phyloP scores from a whole-genome alignment of 1,140 invertebrate species.

The Camponotus pennsylvanicus region DNA sequence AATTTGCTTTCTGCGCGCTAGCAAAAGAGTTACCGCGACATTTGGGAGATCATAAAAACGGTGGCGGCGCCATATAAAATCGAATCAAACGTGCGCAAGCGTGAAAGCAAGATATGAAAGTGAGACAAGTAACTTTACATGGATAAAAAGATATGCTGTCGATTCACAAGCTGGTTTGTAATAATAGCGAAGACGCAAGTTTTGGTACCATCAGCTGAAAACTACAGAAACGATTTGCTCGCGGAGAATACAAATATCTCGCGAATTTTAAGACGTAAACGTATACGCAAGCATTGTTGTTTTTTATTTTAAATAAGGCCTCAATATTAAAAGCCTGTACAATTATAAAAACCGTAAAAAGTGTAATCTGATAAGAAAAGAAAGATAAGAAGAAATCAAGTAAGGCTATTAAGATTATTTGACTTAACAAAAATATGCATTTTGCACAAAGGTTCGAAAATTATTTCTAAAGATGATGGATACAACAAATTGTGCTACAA shows the following conservation, averaged over 20 bases:
- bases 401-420: background rate
- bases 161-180: background rate
- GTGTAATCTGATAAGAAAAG: background rate
- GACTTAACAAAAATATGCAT: background rate
- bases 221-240: background rate
- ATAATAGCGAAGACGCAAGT: slow-evolving; percentile 27
- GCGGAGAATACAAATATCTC: slow-evolving; percentile 22
- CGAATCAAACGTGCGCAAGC: slow-evolving; percentile 7
- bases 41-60: slow-evolving; percentile 35
- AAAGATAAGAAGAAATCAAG: background rate
- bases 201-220: slow-evolving; percentile 4
- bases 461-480: background rate
- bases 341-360: slow-evolving; percentile 7
- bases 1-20: slow-evolving; percentile 33
- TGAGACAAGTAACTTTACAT: background rate
- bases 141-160: background rate
- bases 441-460: slow-evolving; percentile 16
- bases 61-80: slow-evolving; percentile 27
- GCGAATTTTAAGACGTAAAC: slow-evolving; percentile 47
- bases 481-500: background rate
- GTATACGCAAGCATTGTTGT: background rate
- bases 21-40: slow-evolving; percentile 9
- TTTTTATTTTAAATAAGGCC: slow-evolving; percentile 27
- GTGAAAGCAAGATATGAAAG: slow-evolving; percentile 33
- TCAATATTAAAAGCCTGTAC: background rate